Conservation (phyloP, 2,113 vertebrate genomes). For the Agelaius phoeniceus region DNA sequence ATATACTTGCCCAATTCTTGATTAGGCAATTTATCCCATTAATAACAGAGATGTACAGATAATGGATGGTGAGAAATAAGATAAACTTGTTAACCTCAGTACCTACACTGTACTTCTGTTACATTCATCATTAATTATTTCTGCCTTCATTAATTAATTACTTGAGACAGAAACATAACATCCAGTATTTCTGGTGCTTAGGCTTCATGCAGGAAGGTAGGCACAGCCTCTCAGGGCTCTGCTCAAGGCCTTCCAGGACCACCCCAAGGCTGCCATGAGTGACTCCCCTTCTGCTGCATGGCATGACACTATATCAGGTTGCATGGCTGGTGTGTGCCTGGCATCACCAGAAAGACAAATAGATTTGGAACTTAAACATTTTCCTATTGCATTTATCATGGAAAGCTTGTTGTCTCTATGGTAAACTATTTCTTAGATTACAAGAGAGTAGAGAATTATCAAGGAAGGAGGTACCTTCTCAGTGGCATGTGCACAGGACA, state of each 20-base stretch:
- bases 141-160: constrained; percentile 78
- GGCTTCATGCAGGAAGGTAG: constrained; percentile 28
- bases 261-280: not conserved
- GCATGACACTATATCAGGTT: not conserved
- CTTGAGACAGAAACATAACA: constrained; percentile 64
- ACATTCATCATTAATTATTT: constrained; percentile 81
- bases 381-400: not conserved
- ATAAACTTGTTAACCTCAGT: constrained; percentile 68
- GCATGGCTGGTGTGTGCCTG: not conserved
- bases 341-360: not conserved
- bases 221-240: not conserved
- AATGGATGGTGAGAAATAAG: constrained; percentile 49
- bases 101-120: constrained; percentile 69
- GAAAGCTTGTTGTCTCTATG: not conserved
- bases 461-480: not conserved
- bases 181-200: constrained; percentile 31
- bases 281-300: not conserved
- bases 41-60: constrained; percentile 31
- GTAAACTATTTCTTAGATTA: not conserved
- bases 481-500: not conserved
- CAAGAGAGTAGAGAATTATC: not conserved
- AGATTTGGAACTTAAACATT: not conserved
- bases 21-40: constrained; percentile 47
- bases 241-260: constrained; percentile 11
- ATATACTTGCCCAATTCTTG: not conserved